Evolutionary conservation across 2,888 invertebrate genomes (phyloP), one percentile per base, ranked within the genome.

Genomic region (Xanthia togata): DNA sequence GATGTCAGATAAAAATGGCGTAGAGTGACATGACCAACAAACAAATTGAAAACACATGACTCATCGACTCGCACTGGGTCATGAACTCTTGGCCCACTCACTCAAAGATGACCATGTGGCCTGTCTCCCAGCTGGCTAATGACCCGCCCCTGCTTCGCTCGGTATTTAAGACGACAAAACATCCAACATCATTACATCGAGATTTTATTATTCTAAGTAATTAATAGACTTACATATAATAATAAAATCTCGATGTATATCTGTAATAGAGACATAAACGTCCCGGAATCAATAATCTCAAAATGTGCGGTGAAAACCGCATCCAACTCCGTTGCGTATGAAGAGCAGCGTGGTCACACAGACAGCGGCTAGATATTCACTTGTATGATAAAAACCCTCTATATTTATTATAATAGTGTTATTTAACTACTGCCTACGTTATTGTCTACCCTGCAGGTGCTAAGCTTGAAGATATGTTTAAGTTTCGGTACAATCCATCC

Each of bases 401-500:
- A 14, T 26, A 64, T 23, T 47, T 53, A 68, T 8, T 60, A 50
- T 5, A 50, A 64, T 63, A 69, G 73, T 79, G 76, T 75, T 14
- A 71, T 38, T 62, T 23, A 47, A 35, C 65, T 82, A 80, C 53
- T 8, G 0, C 12, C 85, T 85, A 76, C 59, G 0, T 78, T 85
- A 74, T 44, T 83, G 73, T 69, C 76, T 85, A 86, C 74, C 73
- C 77, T 76, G 77, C 76, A 35, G 23, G 83, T 86, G 86, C 76
- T 65, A 78, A 87, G 76, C 78, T 82, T 55, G 70, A 83, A 82
- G 67, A 64, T 76, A 59, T 62, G 35, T 55, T 44, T 14, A 65
- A 44, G 17, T 64, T 64, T 78, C 47, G 76, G 70, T 83, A 67
- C 83, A 76, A 85, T 75, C 83, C 81, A 70, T 85, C 73, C 47